Evolutionary conservation across 2,797 vertebrate genomes (phyloP).

Genomic region (Hippocampus kuda): DNA sequence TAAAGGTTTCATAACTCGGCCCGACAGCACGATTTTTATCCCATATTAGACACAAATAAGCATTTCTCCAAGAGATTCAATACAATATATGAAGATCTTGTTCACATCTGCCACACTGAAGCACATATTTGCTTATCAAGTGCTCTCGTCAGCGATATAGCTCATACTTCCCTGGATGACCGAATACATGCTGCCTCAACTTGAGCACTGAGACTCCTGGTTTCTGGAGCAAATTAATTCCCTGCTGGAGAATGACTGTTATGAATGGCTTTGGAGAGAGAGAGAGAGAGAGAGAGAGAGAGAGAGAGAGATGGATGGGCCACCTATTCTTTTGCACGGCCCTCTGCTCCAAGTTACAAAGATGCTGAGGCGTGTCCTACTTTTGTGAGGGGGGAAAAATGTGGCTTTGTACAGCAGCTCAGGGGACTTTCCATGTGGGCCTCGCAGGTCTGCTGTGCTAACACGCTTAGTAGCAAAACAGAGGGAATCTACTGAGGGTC

Average conservation of each 20-base stretch:
- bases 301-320: constrained; percentile 48
- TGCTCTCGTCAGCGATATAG: constrained; percentile 29
- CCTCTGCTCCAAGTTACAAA: constrained; percentile 49
- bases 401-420: constrained; percentile 53
- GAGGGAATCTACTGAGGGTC: constrained; percentile 41
- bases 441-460: constrained; percentile 39
- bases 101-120: background rate
- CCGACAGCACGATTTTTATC: background rate
- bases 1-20: background rate
- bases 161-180: constrained; percentile 35
- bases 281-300: background rate
- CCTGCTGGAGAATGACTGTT: constrained; percentile 54
- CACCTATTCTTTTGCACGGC: constrained; percentile 37
- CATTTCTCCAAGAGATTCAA: background rate
- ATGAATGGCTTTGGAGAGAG: constrained; percentile 46
- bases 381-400: constrained; percentile 47
- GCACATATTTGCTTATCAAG: constrained; percentile 48
- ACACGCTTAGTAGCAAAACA: constrained; percentile 39
- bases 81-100: background rate
- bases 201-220: constrained; percentile 26
- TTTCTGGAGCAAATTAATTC: constrained; percentile 62
- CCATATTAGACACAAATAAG: background rate
- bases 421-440: constrained; percentile 43
- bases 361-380: constrained; percentile 59
- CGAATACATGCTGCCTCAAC: constrained; percentile 37